Conservation (phyloP, 64 coral and sea anemone species). For the Anthopleura sola region DNA sequence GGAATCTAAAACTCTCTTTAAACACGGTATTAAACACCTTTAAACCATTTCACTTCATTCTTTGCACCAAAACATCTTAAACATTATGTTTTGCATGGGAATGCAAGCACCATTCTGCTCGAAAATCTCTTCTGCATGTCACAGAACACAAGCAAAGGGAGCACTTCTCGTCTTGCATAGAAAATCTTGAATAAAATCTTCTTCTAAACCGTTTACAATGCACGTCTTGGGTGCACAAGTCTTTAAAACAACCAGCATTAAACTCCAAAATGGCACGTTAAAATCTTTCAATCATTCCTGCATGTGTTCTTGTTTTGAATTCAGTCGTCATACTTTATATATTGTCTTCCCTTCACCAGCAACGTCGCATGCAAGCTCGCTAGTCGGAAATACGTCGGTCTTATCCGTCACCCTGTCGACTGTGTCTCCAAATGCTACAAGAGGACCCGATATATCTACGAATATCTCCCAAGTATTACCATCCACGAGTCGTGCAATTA, state of each 20-base stretch:
- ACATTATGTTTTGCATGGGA: neutral
- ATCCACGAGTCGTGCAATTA: slow-evolving; percentile 23
- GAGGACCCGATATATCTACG: neutral
- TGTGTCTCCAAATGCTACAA: slow-evolving; percentile 11
- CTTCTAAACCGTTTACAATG: neutral
- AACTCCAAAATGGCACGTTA: neutral
- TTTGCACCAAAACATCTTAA: neutral
- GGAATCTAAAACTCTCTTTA: neutral
- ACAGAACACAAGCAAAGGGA: neutral
- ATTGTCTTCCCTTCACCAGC: slow-evolving; percentile 31
- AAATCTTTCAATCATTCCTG: neutral
- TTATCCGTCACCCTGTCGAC: slow-evolving; percentile 2
- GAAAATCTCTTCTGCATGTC: neutral
- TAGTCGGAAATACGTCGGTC: slow-evolving; percentile 14
- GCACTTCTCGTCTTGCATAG: neutral
- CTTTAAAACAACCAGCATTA: neutral
- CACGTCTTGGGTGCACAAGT: slow-evolving; percentile 1
- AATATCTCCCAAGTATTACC: slow-evolving; percentile 11
- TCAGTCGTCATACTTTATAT: no score
- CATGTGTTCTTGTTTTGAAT: neutral
- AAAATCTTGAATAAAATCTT: neutral
- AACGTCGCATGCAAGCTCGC: slow-evolving; percentile 9
- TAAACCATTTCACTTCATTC: neutral
- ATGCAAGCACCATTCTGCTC: neutral
- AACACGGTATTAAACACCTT: neutral